phyloP scores from a whole-genome alignment of 2,888 invertebrate species.

The Ferrisia virgata region DNA sequence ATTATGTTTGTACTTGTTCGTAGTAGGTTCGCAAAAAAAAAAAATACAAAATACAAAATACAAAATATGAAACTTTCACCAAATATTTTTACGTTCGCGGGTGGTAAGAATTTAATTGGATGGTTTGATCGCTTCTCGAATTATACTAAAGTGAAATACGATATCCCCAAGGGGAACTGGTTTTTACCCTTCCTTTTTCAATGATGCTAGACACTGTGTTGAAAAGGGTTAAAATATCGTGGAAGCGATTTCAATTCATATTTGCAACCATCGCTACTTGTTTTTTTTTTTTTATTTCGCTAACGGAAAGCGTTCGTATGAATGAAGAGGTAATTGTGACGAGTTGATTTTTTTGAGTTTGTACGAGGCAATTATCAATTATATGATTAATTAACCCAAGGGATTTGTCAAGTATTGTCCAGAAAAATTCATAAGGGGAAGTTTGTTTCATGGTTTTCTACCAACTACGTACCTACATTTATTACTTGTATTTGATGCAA shows the following conservation, averaged over 20 bases:
- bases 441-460: too few relatives aligned
- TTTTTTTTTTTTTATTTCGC: too few relatives aligned
- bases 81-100: neutral
- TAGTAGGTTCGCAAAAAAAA: neutral
- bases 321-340: neutral
- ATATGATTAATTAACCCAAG: too few relatives aligned
- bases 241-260: neutral
- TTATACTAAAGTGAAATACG: neutral
- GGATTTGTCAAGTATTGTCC: neutral
- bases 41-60: neutral
- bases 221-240: neutral
- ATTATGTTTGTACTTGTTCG: neutral
- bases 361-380: neutral
- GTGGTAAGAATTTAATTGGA: neutral
- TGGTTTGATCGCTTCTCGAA: neutral
- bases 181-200: neutral
- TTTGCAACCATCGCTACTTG: neutral
- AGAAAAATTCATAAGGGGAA: too few relatives aligned
- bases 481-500: too few relatives aligned
- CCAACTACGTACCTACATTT: too few relatives aligned
- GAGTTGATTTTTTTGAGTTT: neutral
- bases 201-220: neutral
- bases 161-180: neutral
- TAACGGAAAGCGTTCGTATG: neutral
- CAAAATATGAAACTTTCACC: neutral